Conservation (phyloP, 1,140 invertebrate genomes). For the Aphaenogaster ashmeadi region DNA sequence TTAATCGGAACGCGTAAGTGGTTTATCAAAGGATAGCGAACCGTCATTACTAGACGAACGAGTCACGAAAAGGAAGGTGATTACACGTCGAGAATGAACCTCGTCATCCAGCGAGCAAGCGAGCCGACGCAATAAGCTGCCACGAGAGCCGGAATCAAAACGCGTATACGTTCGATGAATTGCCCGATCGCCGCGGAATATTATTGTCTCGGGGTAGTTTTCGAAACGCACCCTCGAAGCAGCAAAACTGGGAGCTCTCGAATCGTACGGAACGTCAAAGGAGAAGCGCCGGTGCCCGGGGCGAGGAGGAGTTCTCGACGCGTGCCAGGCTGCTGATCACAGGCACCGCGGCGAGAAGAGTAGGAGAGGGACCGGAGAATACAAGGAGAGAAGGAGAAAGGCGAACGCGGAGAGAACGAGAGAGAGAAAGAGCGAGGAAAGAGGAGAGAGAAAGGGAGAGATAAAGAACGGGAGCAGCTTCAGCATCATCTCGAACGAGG, state of each 20-base stretch:
- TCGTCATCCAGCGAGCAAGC: constrained; percentile 26
- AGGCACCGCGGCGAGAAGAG: constrained; percentile 80
- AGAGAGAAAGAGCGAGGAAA: constrained; percentile 43
- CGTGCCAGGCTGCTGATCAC: constrained; percentile 85
- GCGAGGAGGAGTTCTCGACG: constrained; percentile 84
- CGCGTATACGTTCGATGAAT: constrained; percentile 56
- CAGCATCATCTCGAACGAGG: constrained; percentile 70
- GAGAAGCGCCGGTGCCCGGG: constrained; percentile 84
- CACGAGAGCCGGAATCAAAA: constrained; percentile 43
- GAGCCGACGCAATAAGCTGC: constrained; percentile 39
- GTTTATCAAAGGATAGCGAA: constrained; percentile 46
- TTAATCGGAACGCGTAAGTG: constrained; percentile 35
- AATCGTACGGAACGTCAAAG: constrained; percentile 82
- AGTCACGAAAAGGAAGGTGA: constrained; percentile 9
- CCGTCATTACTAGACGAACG: constrained; percentile 36
- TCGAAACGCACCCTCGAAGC: constrained; percentile 72
- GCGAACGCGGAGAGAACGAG: constrained; percentile 20
- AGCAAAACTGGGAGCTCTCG: constrained; percentile 73
- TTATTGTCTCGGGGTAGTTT: constrained; percentile 73
- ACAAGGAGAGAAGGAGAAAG: constrained; percentile 59
- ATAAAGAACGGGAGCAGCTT: constrained; percentile 57
- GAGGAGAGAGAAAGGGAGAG: constrained; percentile 25
- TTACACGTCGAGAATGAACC: constrained; percentile 30
- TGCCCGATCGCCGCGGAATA: constrained; percentile 71
- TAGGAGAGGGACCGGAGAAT: constrained; percentile 68